Percentiles rank a stretch among this genome's conserved stretches.
These are phyloP conservation scores for Habropoda laboriosa DNA, from an alignment of 1,140 invertebrate species.

Conservation along the genomic window DNA sequence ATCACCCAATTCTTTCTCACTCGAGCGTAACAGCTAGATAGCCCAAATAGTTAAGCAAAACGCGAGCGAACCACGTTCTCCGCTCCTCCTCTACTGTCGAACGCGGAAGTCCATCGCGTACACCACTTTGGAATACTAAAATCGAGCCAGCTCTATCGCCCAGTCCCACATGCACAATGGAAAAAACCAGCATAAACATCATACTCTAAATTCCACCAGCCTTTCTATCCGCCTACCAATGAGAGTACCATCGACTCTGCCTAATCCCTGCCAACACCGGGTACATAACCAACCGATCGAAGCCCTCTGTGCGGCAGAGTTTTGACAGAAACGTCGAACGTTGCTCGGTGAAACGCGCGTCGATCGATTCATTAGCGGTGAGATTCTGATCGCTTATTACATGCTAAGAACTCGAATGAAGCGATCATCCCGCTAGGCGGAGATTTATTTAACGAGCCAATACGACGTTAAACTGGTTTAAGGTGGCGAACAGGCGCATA, in stretches of 20 bases:
- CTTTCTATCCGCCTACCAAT: neutral
- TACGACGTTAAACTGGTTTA: constrained; percentile 49
- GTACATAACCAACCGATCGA: neutral
- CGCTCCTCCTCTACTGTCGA: neutral
- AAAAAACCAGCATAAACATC: neutral
- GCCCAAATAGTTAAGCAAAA: constrained; percentile 4
- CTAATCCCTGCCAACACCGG: neutral
- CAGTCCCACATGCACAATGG: neutral
- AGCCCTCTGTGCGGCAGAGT: neutral
- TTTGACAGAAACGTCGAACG: neutral
- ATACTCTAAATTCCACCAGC: constrained; percentile 3
- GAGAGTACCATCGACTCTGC: neutral
- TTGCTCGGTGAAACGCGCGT: neutral
- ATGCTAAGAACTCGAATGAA: neutral
- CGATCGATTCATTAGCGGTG: neutral
- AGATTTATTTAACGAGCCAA: constrained; percentile 56
- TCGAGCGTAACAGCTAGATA: neutral
- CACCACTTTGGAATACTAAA: constrained; percentile 6
- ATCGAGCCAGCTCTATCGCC: neutral
- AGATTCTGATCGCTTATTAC: constrained; percentile 6
- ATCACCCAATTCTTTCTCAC: too few relatives aligned
- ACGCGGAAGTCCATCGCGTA: constrained; percentile 1
- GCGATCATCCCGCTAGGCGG: constrained; percentile 21
- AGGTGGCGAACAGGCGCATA: constrained; percentile 2
- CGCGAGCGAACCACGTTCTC: neutral